phyloP scores from a whole-genome alignment of 2,113 vertebrate species.

The Dicerorhinus sumatrensis region DNA sequence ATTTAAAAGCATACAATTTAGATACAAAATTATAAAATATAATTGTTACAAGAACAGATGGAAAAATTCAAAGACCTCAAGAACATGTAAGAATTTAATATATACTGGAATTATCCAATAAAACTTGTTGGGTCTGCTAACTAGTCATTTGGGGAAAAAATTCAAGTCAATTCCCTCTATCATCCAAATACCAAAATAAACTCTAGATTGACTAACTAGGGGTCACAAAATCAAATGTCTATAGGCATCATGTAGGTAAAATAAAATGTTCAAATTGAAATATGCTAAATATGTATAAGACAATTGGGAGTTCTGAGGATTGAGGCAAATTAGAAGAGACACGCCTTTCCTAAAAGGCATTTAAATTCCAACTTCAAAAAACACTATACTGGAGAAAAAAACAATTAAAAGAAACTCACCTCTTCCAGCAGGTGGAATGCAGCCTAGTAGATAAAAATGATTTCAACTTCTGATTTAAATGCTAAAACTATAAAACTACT shows the following conservation, averaged over 20 bases:
- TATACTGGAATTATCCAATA: neutral
- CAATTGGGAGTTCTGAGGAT: neutral
- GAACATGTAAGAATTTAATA: neutral
- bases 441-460: neutral
- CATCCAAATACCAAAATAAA: conserved; percentile 35
- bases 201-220: neutral
- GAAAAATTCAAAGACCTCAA: neutral
- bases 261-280: conserved; percentile 5
- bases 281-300: neutral
- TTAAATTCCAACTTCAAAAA: conserved; percentile 11
- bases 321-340: neutral
- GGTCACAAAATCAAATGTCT: neutral
- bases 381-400: neutral
- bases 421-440: neutral
- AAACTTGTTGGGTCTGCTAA: neutral
- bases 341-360: neutral
- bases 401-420: neutral
- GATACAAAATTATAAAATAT: conserved; percentile 10
- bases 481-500: conserved; percentile 9
- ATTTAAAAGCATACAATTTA: neutral
- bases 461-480: neutral
- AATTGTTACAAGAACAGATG: neutral
- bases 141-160: neutral
- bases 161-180: neutral
- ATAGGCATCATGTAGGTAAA: neutral